Evolutionary conservation across 92 coral and sea anemone genomes (phyloP).

Genomic region (Paragorgia papillata): DNA sequence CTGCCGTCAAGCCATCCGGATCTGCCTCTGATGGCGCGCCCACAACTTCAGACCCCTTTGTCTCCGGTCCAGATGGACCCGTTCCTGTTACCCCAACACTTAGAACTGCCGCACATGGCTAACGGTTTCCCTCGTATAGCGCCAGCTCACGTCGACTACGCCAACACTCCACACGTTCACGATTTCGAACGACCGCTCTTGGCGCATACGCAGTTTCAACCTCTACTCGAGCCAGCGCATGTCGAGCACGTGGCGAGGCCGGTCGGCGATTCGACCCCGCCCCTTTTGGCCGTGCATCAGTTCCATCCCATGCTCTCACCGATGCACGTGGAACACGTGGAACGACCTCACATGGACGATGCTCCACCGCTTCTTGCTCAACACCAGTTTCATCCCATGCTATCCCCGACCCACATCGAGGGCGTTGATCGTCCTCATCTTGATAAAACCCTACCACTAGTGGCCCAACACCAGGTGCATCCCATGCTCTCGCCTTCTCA

Average conservation of each 20-base stretch:
- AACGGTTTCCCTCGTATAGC: conserved; percentile 21
- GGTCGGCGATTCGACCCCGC: conserved; percentile 40
- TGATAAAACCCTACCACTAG: conserved; percentile 27
- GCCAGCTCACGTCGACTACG: conserved; percentile 29
- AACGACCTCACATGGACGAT: conserved; percentile 13
- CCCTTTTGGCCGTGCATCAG: conserved; percentile 32
- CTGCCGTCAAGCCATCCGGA: conserved; percentile 47
- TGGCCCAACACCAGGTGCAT: conserved; percentile 32
- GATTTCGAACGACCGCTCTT: conserved; percentile 36
- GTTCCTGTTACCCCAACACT: conserved; percentile 21
- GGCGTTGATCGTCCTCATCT: conserved; percentile 24
- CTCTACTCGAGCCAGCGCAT: conserved; percentile 33
- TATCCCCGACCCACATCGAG: conserved; percentile 43
- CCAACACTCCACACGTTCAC: conserved; percentile 27
- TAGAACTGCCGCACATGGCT: conserved; percentile 30
- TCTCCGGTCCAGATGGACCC: conserved; percentile 40
- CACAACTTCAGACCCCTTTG: conserved; percentile 37
- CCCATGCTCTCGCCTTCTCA: conserved; percentile 38
- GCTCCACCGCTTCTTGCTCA: conserved; percentile 39
- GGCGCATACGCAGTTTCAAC: conserved; percentile 38
- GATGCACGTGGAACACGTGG: conserved; percentile 26
- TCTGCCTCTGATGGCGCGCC: conserved; percentile 36
- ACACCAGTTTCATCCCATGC: conserved; percentile 32
- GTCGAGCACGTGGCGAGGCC: conserved; percentile 37
- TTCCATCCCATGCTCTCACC: conserved; percentile 35